Evolutionary conservation across 2,797 vertebrate species (phyloP), one percentile per base, ranked within the genome.

Genomic region (Anguilla obscura): DNA sequence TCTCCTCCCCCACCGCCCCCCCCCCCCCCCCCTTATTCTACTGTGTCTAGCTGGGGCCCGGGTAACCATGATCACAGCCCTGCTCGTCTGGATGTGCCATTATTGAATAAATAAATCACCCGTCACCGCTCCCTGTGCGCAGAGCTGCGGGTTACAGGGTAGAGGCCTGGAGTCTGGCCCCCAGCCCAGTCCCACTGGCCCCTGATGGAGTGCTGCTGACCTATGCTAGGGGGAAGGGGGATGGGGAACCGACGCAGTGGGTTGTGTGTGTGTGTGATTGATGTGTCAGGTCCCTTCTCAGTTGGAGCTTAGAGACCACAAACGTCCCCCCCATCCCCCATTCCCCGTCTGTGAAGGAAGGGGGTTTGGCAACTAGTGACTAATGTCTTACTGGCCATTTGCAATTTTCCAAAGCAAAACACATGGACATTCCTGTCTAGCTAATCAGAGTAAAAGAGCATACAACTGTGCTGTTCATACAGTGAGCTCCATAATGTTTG

Each of bases 21-120:
- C 82, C 18, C 84, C 63, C 40, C 21, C 48, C 36, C 36, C 0
- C 30, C 71, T 36, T n/a, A 14, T 87, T 40, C 27, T 18, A 52
- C 58, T 52, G 89, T 87, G 84, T 89, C 88, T 90, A 76, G 58
- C 69, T 84, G 79, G 36, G 83, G 89, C 60, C 86, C 52, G 88
- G 88, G 86, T 89, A 90, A 91, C 90, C 87, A 88, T 88, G 90
- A 90, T 90, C 89, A 89, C 89, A 88, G 88, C 86, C 88, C 76
- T 66, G 88, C 87, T 84, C 63, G 89, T 90, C 87, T 91, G 89
- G 86, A 88, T 89, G 88, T 84, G 89, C 85, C 87, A 87, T 87
- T 89, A 89, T 91, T 89, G 87, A 89, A 90, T 87, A 84, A 88
- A 91, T 91, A 88, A 89, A 91, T 91, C 86, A 90, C 80, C 79